Conservation (phyloP, 2,888 invertebrate species). For the Leptopterna dolabrata region DNA sequence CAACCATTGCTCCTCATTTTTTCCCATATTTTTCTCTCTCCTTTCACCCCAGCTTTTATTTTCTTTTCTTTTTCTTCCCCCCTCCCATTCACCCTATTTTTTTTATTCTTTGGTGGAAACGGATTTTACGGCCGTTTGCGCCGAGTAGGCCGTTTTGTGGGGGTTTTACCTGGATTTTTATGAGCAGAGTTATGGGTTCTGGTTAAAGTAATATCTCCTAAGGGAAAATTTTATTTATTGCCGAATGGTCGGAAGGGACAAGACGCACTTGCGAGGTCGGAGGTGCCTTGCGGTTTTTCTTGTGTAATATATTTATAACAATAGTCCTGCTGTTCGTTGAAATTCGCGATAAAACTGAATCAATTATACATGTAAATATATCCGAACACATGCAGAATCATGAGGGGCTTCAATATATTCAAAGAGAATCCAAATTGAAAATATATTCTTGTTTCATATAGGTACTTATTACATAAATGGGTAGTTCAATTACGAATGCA, state of each 20-base stretch:
- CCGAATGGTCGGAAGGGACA: slow-evolving; percentile 30
- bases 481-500: too few relatives aligned
- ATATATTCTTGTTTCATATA: too few relatives aligned
- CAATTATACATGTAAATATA: too few relatives aligned
- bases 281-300: neutral
- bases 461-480: too few relatives aligned
- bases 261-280: neutral
- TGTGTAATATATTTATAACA: neutral
- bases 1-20: neutral
- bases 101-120: slow-evolving; percentile 13
- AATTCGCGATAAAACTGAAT: neutral
- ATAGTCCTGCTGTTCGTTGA: neutral
- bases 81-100: too few relatives aligned
- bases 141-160: slow-evolving; percentile 15
- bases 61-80: neutral
- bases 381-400: too few relatives aligned
- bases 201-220: slow-evolving; percentile 42
- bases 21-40: neutral
- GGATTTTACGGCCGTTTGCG: slow-evolving; percentile 32
- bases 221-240: slow-evolving; percentile 46
- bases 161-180: slow-evolving; percentile 38
- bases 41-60: neutral
- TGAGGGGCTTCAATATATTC: too few relatives aligned
- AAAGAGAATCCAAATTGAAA: too few relatives aligned
- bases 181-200: slow-evolving; percentile 40